phyloP scores from a whole-genome alignment of 2,888 invertebrate species.

The Unio delphinus region DNA sequence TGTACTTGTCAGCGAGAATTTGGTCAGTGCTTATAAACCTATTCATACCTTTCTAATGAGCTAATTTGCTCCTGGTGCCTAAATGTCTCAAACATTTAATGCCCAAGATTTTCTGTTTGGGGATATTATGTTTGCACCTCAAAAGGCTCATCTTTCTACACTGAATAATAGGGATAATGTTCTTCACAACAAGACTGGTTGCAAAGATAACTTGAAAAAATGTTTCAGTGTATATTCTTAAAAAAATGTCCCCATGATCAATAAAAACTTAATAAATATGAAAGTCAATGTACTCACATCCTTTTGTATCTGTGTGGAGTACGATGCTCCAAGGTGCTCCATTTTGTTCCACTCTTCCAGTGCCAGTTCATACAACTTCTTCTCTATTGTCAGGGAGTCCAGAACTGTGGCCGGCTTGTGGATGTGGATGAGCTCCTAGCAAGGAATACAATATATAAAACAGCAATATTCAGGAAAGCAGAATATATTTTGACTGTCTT shows the following conservation, averaged over 20 bases:
- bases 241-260: background rate
- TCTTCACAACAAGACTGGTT: too few species aligned
- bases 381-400: slow-evolving; percentile 63
- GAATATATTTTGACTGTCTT: background rate
- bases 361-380: slow-evolving; percentile 62
- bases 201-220: too few species aligned
- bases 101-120: too few species aligned
- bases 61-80: too few species aligned
- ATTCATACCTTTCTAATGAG: too few species aligned
- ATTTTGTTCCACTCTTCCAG: slow-evolving; percentile 61
- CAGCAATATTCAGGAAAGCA: background rate
- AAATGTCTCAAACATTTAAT: too few species aligned
- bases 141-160: too few species aligned
- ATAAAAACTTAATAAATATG: background rate
- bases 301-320: slow-evolving; percentile 63
- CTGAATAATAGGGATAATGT: too few species aligned
- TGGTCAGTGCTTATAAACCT: too few species aligned
- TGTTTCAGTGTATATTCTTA: background rate
- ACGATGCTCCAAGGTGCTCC: slow-evolving; percentile 58
- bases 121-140: too few species aligned
- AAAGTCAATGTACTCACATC: slow-evolving; percentile 56
- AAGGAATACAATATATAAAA: slow-evolving; percentile 4
- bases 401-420: slow-evolving; percentile 60
- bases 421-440: slow-evolving; percentile 61
- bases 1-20: too few species aligned